These are phyloP conservation scores for Brachyptera putata DNA, from an alignment of 2,888 invertebrate genomes.

Conservation along the genomic window DNA sequence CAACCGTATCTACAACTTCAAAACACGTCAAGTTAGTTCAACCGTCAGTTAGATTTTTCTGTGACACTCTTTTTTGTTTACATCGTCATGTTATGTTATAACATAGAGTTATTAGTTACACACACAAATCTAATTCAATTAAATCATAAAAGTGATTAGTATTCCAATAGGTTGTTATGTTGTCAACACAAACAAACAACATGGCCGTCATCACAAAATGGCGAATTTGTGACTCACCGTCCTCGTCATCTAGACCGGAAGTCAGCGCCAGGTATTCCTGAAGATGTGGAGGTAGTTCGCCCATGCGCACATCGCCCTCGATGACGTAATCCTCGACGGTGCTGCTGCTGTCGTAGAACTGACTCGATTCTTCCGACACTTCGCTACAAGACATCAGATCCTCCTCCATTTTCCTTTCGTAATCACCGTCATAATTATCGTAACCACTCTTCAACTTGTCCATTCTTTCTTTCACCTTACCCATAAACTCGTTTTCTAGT, in stretches of 20 bases:
- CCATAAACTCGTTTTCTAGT: conserved; percentile 72
- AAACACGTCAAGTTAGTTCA: no score
- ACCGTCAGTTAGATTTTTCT: no score
- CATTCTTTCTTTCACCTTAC: conserved; percentile 66
- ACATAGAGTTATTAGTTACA: no score
- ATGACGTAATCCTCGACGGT: conserved; percentile 48
- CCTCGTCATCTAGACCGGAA: conserved; percentile 46
- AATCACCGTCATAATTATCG: conserved; percentile 45
- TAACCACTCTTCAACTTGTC: conserved; percentile 59
- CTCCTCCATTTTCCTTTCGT: conserved; percentile 41
- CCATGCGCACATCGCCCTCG: conserved; percentile 59
- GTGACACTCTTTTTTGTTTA: no score
- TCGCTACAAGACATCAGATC: conserved; percentile 16
- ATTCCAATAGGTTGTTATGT: no score
- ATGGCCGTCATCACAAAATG: no score
- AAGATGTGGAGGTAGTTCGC: conserved; percentile 69
- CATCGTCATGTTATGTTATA: no score
- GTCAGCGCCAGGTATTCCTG: conserved; percentile 71
- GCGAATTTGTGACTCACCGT: no score
- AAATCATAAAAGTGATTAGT: no score
- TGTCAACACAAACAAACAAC: no score
- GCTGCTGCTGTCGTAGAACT: conserved; percentile 17
- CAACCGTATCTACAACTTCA: no score
- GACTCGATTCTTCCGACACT: background rate
- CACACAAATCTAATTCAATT: no score